These are phyloP conservation scores for Sorex fumeus DNA, from an alignment of 2,113 vertebrate species.

Conservation along the genomic window DNA sequence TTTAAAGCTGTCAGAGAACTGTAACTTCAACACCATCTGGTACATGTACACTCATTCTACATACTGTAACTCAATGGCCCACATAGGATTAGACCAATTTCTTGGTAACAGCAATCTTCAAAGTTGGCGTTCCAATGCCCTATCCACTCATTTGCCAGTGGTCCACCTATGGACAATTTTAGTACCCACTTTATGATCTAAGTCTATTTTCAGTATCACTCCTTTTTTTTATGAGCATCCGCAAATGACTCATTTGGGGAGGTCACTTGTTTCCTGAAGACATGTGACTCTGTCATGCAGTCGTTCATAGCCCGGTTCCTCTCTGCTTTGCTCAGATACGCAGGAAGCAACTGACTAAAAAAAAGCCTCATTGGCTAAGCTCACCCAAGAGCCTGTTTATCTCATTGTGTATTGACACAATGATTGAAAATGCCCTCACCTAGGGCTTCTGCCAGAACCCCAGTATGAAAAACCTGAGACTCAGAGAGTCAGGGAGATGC, in stretches of 20 bases:
- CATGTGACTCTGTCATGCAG: too few species aligned
- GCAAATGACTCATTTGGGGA: neutral
- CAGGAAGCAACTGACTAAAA: too few species aligned
- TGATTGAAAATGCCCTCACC: too few species aligned
- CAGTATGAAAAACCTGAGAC: neutral
- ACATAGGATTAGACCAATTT: too few species aligned
- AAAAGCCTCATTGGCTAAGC: too few species aligned
- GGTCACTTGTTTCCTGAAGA: neutral
- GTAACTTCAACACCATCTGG: too few species aligned
- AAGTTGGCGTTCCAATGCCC: neutral
- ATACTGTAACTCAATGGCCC: too few species aligned
- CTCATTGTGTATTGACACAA: neutral
- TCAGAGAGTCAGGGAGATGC: neutral
- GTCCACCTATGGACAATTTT: neutral
- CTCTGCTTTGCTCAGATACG: neutral
- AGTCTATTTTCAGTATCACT: neutral
- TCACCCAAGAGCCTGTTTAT: too few species aligned
- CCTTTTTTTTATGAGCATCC: neutral
- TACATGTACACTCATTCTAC: too few species aligned
- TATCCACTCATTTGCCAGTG: neutral
- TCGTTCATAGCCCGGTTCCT: neutral
- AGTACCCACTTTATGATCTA: conserved; percentile 7
- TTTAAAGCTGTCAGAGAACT: too few species aligned
- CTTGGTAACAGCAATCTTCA: neutral
- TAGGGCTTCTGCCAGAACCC: neutral